These are phyloP conservation scores for Indicator indicator DNA, from an alignment of 2,113 vertebrate genomes.

Conservation along the genomic window DNA sequence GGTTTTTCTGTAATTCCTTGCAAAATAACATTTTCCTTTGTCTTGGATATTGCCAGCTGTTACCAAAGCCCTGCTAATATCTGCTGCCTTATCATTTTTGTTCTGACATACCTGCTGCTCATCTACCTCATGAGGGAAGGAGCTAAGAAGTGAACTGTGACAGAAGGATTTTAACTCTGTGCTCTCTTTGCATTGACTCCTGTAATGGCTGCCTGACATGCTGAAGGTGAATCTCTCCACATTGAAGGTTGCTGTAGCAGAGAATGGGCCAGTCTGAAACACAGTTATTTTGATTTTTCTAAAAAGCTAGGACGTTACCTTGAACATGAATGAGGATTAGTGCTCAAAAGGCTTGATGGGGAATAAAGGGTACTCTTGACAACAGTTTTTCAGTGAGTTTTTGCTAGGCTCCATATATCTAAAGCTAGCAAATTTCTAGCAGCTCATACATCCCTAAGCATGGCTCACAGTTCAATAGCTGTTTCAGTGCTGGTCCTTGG, in stretches of 20 bases:
- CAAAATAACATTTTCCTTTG: not conserved
- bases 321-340: not conserved
- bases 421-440: not conserved
- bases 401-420: not conserved
- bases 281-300: not conserved
- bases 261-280: not conserved
- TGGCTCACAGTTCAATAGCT: not conserved
- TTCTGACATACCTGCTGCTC: not conserved
- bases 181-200: not conserved
- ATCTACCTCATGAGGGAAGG: not conserved
- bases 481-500: not conserved
- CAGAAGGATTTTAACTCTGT: not conserved
- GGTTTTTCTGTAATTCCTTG: not conserved
- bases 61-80: not conserved
- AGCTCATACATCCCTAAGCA: not conserved
- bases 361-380: not conserved
- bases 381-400: not conserved
- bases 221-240: not conserved
- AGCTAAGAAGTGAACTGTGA: not conserved
- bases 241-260: not conserved
- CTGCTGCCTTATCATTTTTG: not conserved
- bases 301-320: fast-evolving
- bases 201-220: not conserved
- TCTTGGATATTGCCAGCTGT: not conserved
- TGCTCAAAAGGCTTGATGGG: not conserved